Evolutionary conservation across 1,140 invertebrate species (phyloP), one percentile per base, ranked within the genome.

Genomic region (Drosophila triauraria): DNA sequence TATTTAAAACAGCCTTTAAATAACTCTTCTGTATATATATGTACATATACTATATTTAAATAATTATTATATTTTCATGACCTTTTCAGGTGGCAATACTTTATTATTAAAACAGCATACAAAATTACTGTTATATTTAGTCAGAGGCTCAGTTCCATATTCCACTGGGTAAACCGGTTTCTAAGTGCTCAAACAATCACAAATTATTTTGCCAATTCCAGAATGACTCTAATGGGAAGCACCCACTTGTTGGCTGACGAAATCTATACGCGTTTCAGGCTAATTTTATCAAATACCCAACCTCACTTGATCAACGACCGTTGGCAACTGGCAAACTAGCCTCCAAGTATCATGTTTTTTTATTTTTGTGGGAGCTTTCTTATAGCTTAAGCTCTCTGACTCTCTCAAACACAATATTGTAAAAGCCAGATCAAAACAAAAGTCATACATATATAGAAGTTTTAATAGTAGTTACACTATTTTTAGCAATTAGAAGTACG

Each of bases 301-400:
- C 67, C 57, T 42, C 40, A 50, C 27, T 64, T 40, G 27, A 10
- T 35, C 25, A 2, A 6, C n/a, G 3, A 20, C 17, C 32, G n/a
- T 23, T 8, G 6, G 12, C 43, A n/a, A 82, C 75, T 82, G 40
- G 38, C 3, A 17, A 43, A 25, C 6, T n/a, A 40, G 32, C 20
- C 2, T 10, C 8, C 0, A 13, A n/a, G 9, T 44, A 50, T 25
- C 17, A 51, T 32, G 3, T 6, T 50, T 38, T n/a, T 65, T 35
- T 10, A 43, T 23, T 60, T 59, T 12, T 27, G 8, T 5, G 3
- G 0, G 17, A 67, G 63, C 63, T 67, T 64, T 63, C 2, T 2
- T 2, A 47, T 10, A 8, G 0, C 8, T 40, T 1, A 20, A 30
- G 17, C 35, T 42, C 17, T 53, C 17, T 40, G 4, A 2, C 20